phyloP scores from a whole-genome alignment of 2,797 vertebrate genomes.

The Gymnopithys bicolor region DNA sequence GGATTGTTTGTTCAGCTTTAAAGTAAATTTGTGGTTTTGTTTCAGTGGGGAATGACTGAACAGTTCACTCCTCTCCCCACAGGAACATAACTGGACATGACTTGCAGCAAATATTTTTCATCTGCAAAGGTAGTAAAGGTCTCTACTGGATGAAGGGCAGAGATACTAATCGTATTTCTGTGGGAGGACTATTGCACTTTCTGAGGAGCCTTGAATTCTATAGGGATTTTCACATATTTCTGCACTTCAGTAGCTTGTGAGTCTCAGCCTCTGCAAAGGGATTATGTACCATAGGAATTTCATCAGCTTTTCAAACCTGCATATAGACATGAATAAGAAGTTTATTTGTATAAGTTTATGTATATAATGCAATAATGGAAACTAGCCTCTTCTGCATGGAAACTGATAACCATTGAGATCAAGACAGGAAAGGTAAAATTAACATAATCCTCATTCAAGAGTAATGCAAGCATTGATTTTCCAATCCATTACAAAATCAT shows the following conservation, averaged over 20 bases:
- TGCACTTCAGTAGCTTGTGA: background rate
- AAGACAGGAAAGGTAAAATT: background rate
- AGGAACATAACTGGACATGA: background rate
- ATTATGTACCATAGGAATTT: fast-evolving
- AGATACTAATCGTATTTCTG: background rate
- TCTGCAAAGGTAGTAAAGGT: background rate
- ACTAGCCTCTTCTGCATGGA: background rate
- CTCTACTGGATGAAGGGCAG: background rate
- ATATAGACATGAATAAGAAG: background rate
- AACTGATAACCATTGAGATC: background rate
- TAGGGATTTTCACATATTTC: background rate
- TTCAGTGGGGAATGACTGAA: background rate
- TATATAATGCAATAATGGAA: background rate
- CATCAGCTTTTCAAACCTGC: background rate
- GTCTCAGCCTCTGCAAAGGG: background rate
- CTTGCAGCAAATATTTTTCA: slow-evolving; percentile 9
- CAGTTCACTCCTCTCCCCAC: background rate
- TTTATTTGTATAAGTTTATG: background rate
- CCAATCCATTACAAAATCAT: background rate
- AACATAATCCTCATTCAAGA: background rate
- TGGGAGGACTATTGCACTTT: background rate
- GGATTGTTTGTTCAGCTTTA: slow-evolving; percentile 16
- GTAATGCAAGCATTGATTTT: background rate
- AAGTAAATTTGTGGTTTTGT: background rate
- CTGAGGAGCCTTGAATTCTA: background rate